A percentile compares a stretch with the other conserved stretches of the same genome.
Evolutionary conservation across 2,113 vertebrate species (phyloP).

Genomic region (Amphiprion ocellaris): DNA sequence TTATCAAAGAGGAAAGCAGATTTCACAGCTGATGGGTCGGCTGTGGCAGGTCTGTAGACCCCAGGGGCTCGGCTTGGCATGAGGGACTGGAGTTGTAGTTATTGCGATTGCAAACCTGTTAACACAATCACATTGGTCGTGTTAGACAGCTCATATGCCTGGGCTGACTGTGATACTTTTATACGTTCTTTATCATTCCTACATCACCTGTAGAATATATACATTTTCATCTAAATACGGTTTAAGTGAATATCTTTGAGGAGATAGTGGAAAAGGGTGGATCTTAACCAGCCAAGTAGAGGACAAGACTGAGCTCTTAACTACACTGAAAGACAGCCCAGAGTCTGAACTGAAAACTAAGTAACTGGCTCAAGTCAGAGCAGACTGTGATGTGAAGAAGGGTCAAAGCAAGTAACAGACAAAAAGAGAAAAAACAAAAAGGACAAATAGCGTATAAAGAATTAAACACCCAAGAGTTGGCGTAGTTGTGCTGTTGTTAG

Average conservation of each 20-base stretch:
- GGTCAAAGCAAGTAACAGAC: slow-evolving; percentile 21
- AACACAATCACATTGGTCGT: slow-evolving; percentile 66
- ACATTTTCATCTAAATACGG: slow-evolving; percentile 21
- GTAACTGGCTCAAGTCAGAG: slow-evolving; percentile 5
- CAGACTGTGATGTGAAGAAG: slow-evolving; percentile 13
- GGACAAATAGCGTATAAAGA: neutral
- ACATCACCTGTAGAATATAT: slow-evolving; percentile 11
- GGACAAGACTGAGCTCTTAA: slow-evolving; percentile 3
- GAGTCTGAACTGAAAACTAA: slow-evolving; percentile 35
- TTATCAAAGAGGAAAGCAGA: slow-evolving; percentile 85
- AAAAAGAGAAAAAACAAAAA: slow-evolving; percentile 12
- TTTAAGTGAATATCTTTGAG: neutral
- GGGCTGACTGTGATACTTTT: slow-evolving; percentile 16
- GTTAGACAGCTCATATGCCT: slow-evolving; percentile 30
- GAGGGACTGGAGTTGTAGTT: slow-evolving; percentile 69
- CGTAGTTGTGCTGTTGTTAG: slow-evolving; percentile 43
- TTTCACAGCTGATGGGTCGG: slow-evolving; percentile 84
- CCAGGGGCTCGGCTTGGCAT: slow-evolving; percentile 72
- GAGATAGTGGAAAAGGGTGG: neutral
- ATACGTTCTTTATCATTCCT: slow-evolving; percentile 31
- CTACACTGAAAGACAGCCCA: slow-evolving; percentile 11
- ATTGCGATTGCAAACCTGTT: slow-evolving; percentile 75
- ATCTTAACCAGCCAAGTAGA: neutral
- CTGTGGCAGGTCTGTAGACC: slow-evolving; percentile 73
- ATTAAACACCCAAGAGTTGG: slow-evolving; percentile 32